Percentiles rank a stretch among this genome's conserved stretches.
phyloP scores from a whole-genome alignment of 35 echinoderm and acorn worm genomes.

The Patiria miniata region DNA sequence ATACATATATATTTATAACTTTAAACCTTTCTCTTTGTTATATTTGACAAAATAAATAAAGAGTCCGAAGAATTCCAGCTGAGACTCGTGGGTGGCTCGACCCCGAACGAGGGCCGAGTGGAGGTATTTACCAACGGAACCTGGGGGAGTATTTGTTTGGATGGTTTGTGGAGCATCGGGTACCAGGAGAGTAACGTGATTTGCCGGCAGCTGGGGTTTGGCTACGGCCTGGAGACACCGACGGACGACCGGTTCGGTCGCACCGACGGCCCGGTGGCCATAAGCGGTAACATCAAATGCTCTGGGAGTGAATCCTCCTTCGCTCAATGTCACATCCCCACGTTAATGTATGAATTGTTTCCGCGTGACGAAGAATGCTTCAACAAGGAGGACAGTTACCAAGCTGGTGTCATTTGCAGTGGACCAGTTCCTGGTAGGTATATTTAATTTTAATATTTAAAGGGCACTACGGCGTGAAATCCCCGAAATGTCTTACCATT shows the following conservation, averaged over 20 bases:
- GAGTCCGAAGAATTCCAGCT: conserved; percentile 9
- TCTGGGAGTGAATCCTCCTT: background rate
- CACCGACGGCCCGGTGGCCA: background rate
- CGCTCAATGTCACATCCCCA: background rate
- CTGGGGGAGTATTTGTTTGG: background rate
- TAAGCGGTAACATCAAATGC: background rate
- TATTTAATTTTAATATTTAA: too few species aligned
- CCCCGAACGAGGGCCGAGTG: background rate
- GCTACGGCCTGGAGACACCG: background rate
- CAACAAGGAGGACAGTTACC: background rate
- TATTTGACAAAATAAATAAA: too few species aligned
- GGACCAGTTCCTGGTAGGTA: background rate
- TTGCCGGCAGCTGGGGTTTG: background rate
- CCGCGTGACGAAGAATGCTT: background rate
- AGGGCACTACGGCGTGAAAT: too few species aligned
- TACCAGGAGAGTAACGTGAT: conserved; percentile 16
- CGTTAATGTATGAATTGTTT: background rate
- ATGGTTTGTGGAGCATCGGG: background rate
- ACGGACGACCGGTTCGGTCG: background rate
- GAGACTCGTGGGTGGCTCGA: background rate
- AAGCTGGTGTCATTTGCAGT: conserved; percentile 1
- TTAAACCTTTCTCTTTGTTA: too few species aligned
- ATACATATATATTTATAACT: too few species aligned
- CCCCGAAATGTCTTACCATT: too few species aligned
- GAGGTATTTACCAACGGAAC: background rate